Evolutionary conservation across 2,113 vertebrate species (phyloP), one percentile per base, ranked within the genome.

Genomic region (Festucalex cinctus): DNA sequence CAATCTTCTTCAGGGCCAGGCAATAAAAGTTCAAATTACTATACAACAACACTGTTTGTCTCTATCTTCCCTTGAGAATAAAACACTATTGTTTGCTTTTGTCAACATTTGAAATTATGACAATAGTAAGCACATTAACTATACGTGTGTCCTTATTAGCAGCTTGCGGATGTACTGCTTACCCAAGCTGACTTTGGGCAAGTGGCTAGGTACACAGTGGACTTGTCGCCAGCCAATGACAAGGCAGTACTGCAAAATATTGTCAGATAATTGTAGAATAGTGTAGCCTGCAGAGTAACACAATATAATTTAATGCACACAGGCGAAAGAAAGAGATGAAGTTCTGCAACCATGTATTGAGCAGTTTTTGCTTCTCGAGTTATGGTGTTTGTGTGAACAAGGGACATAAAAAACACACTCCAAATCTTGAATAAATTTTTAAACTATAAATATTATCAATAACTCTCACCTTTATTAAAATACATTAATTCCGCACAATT

Each of bases 181-280:
- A 32, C 28, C 28, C 4, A 32, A 32, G 28, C 28, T 32, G 28
- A 32, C 28, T 32, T 32, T 32, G 28, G 28, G 4, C 10, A 41
- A 41, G 39, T 10, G 39, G 12, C 9, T 9, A 13, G 9, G 12
- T 14, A 39, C 37, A 39, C 37, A 9, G 7, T 13, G 2, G 9
- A 41, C 39, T 13, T 13, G 39, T 41, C 39, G 39, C 12, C 39
- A 14, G 39, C 39, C 39, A 41, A 2, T 6, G 7, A 19, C 44
- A 20, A 41, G 44, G 17, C 17, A 46, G 17, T 16, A 14, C 6
- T 46, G 44, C 19, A 46, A 46, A 63, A 68, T 43, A 67, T 66
- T 78, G 74, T 70, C 69, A 63, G 69, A 46, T 65, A 48, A 79
- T 77, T 73, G 36, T 51, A 61, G 70, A 74, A 65, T 63, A 65